Percentiles rank a stretch among this genome's conserved stretches.
Evolutionary conservation across 2,113 vertebrate species (phyloP).

Genomic region (Hiodon alosoides): DNA sequence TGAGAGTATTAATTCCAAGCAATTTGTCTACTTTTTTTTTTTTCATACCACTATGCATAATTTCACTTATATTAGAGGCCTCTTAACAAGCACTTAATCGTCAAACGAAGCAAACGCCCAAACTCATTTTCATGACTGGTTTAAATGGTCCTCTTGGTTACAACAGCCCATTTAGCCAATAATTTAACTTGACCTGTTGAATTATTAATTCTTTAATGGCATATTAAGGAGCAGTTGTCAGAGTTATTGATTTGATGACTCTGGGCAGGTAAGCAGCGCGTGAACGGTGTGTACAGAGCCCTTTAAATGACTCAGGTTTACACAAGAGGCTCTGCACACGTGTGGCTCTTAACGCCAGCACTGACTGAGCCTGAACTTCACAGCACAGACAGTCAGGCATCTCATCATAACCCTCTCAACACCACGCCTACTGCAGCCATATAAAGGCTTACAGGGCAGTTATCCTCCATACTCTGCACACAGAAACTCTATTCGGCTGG

Average conservation of each 20-base stretch:
- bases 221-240: conserved; percentile 37
- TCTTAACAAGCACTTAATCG: conserved; percentile 59
- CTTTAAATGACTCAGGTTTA: too few species aligned
- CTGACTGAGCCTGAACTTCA: too few species aligned
- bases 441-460: too few species aligned
- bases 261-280: conserved; percentile 22
- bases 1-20: conserved; percentile 56
- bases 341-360: too few species aligned
- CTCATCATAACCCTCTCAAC: too few species aligned
- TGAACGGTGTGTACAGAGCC: too few species aligned
- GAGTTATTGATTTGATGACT: conserved; percentile 40
- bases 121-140: conserved; percentile 14
- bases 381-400: too few species aligned
- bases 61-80: conserved; percentile 57
- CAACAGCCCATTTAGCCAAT: conserved; percentile 51
- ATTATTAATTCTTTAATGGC: conserved; percentile 39
- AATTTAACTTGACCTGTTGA: conserved; percentile 32
- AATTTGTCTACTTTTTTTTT: conserved; percentile 58
- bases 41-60: conserved; percentile 37
- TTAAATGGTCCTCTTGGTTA: conserved; percentile 37
- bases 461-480: too few species aligned
- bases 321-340: too few species aligned
- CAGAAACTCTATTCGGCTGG: too few species aligned
- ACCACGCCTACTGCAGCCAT: too few species aligned
- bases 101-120: conserved; percentile 60